A percentile compares a stretch with the other conserved stretches of the same genome.
Evolutionary conservation across 2,797 vertebrate species (phyloP).

Genomic region (Enteromius thamalakanensis): DNA sequence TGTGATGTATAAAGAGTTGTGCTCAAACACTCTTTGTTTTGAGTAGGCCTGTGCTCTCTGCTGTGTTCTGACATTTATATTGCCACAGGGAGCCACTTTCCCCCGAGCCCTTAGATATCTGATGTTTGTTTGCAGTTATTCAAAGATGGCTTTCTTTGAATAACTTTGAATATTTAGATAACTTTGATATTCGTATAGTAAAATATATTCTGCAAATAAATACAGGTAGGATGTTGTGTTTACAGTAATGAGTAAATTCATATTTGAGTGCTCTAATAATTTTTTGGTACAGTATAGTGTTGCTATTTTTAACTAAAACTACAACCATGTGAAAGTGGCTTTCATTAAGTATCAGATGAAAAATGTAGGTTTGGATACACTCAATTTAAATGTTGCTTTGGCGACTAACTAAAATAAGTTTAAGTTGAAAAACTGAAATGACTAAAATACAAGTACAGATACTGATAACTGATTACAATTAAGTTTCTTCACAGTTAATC

Average conservation of each 20-base stretch:
- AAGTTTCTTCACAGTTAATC: too few relatives aligned
- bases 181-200: background rate
- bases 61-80: slow-evolving; percentile 43
- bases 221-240: background rate
- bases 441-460: too few relatives aligned
- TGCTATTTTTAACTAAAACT: background rate
- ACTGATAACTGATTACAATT: too few relatives aligned
- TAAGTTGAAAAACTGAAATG: background rate
- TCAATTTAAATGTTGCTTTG: background rate
- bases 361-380: background rate
- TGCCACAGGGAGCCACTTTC: slow-evolving; percentile 39
- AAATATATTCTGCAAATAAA: background rate
- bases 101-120: background rate
- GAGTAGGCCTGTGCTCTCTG: background rate
- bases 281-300: background rate
- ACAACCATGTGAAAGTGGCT: background rate
- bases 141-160: background rate
- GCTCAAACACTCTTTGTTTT: slow-evolving; percentile 16
- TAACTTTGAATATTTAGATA: background rate
- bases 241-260: background rate
- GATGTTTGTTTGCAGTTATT: slow-evolving; percentile 24
- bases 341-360: background rate
- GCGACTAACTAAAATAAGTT: background rate
- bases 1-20: slow-evolving; percentile 15
- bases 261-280: background rate